A percentile compares a stretch with the other conserved stretches of the same genome.
These are phyloP conservation scores for Amphibalanus amphitrite DNA, from an alignment of 1,140 invertebrate species.

Conservation along the genomic window DNA sequence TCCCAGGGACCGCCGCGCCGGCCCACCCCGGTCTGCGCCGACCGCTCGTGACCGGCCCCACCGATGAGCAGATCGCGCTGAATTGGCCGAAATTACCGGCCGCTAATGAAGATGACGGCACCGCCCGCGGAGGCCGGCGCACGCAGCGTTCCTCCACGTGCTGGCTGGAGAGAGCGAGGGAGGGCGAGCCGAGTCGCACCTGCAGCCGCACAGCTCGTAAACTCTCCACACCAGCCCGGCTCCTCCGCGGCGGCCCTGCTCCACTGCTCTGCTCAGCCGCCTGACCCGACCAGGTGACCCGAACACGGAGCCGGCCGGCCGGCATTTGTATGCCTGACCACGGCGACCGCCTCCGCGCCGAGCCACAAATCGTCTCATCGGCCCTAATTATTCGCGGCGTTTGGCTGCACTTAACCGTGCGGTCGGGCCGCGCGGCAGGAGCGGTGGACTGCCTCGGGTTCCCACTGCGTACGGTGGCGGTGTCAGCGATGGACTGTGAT, in stretches of 20 bases:
- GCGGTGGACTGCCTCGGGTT: neutral
- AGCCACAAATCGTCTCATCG: neutral
- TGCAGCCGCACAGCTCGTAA: too few relatives aligned
- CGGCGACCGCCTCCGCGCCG: too few relatives aligned
- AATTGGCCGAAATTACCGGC: neutral
- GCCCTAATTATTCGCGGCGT: neutral
- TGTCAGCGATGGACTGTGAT: neutral
- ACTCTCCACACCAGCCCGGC: too few relatives aligned
- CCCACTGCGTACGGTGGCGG: too few relatives aligned
- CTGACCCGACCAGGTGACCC: neutral
- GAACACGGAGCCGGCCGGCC: neutral
- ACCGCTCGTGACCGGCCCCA: neutral
- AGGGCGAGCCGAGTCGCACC: too few relatives aligned
- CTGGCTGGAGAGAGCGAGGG: neutral
- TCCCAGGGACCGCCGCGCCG: too few relatives aligned
- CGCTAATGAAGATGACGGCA: neutral
- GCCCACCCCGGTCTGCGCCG: too few relatives aligned
- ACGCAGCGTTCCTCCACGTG: neutral
- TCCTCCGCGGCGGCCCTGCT: too few relatives aligned
- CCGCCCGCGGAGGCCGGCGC: neutral
- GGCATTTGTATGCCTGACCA: neutral
- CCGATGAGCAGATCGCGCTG: neutral
- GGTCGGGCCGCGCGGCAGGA: neutral
- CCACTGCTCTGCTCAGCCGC: too few relatives aligned
- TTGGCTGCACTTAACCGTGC: neutral